Conservation (phyloP, 2,113 vertebrate genomes). For the Melanocharis versteri region DNA sequence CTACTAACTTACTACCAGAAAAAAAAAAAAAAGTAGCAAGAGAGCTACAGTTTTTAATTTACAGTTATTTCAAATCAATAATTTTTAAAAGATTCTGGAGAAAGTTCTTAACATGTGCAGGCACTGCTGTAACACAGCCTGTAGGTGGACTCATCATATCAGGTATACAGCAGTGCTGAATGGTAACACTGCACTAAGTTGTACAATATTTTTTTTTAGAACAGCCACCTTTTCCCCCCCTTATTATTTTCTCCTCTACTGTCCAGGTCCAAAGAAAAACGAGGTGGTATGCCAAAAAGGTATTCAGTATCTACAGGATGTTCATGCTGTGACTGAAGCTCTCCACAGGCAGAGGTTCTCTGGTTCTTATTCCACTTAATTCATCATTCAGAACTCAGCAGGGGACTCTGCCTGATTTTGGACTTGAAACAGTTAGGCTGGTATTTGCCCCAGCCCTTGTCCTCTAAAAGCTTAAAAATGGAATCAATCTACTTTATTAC, state of each 20-base stretch:
- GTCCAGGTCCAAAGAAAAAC: slow-evolving; percentile 58
- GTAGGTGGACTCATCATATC: slow-evolving; percentile 60
- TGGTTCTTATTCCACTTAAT: slow-evolving; percentile 68
- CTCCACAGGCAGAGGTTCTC: slow-evolving; percentile 61
- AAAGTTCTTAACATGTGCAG: not conserved
- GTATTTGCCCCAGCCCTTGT: slow-evolving; percentile 41
- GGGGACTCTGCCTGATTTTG: slow-evolving; percentile 46
- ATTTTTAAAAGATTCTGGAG: not conserved
- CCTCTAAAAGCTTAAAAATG: slow-evolving; percentile 14
- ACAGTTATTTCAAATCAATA: not conserved
- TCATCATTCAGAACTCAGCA: slow-evolving; percentile 59
- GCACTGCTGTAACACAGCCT: slow-evolving; percentile 33
- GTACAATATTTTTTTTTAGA: not conserved
- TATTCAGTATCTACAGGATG: slow-evolving; percentile 65
- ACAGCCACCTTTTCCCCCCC: not conserved
- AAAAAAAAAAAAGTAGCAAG: not conserved
- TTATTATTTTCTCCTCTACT: slow-evolving; percentile 46
- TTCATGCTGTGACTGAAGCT: slow-evolving; percentile 65
- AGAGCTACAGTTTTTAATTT: not conserved
- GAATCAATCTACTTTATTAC: slow-evolving; percentile 54
- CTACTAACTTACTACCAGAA: not conserved
- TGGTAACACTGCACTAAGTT: not conserved
- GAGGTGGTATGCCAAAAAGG: slow-evolving; percentile 59
- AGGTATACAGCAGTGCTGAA: not conserved
- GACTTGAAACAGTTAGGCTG: slow-evolving; percentile 55